Percentiles rank a stretch among this genome's conserved stretches.
Conservation (phyloP, 2,888 invertebrate genomes). For the Alitta virens region DNA sequence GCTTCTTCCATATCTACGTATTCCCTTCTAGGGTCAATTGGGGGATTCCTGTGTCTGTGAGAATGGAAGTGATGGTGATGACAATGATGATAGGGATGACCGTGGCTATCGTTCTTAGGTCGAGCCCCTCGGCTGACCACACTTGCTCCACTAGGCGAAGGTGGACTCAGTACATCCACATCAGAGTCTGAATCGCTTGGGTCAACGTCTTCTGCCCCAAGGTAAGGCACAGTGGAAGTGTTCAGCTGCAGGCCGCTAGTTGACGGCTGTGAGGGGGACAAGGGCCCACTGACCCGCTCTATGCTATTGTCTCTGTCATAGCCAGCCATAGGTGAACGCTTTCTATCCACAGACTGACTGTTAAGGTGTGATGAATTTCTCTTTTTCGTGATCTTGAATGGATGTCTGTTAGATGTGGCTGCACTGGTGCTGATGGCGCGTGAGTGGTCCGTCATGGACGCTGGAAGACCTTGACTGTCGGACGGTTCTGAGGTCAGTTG, state of each 20-base stretch:
- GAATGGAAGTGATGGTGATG: background rate
- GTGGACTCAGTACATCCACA: constrained; percentile 16
- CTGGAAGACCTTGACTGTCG: background rate
- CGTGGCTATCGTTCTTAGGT: background rate
- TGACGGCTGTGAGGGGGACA: background rate
- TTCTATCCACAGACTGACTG: background rate
- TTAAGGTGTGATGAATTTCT: background rate
- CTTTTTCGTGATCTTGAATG: background rate
- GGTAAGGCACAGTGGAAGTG: background rate
- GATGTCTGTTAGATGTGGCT: background rate
- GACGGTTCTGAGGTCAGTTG: background rate
- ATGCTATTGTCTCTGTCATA: background rate
- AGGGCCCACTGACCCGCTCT: background rate
- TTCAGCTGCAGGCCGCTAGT: background rate
- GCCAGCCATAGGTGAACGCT: background rate
- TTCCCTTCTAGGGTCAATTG: background rate
- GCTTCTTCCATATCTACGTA: background rate
- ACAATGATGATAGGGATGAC: background rate
- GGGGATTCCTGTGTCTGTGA: background rate
- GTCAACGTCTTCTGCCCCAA: background rate
- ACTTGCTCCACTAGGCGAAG: background rate
- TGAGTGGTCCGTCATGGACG: background rate
- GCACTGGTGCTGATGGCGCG: background rate
- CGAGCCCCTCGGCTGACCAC: background rate
- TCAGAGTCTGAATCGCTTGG: constrained; percentile 9